These are phyloP conservation scores for Microplitis manilae DNA, from an alignment of 2,888 invertebrate species.

Conservation along the genomic window DNA sequence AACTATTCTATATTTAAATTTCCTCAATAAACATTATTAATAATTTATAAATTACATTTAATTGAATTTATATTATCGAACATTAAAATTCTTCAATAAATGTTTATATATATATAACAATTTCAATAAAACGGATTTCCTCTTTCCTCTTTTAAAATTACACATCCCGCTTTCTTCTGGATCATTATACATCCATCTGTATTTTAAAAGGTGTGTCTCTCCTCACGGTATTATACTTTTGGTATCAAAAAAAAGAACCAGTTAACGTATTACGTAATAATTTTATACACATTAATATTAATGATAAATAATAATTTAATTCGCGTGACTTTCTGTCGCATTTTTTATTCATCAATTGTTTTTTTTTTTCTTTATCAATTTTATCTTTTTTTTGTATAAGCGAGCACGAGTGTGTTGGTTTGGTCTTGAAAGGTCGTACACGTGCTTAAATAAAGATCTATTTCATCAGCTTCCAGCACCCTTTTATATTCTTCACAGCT, in stretches of 20 bases:
- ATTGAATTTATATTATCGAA: not conserved
- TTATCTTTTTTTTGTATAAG: slow-evolving; percentile 9
- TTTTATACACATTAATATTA: not conserved
- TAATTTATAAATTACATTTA: not conserved
- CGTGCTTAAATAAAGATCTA: slow-evolving; percentile 20
- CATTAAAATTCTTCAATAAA: not conserved
- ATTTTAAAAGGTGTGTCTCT: not conserved
- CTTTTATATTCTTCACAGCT: not conserved
- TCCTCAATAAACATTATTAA: not conserved
- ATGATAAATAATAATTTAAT: not conserved
- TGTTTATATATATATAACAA: not conserved
- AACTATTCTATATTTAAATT: not conserved
- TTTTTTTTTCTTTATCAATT: slow-evolving; percentile 8
- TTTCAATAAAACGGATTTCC: slow-evolving; percentile 1
- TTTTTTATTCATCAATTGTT: not conserved
- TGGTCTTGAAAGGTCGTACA: slow-evolving; percentile 32
- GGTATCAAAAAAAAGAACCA: slow-evolving; percentile 22
- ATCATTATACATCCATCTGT: not conserved
- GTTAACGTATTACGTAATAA: slow-evolving; percentile 24
- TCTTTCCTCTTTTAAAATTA: not conserved
- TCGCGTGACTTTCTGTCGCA: not conserved
- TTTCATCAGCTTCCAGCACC: not conserved
- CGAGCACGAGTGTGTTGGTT: slow-evolving; percentile 8
- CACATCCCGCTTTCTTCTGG: not conserved
- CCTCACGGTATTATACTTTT: not conserved